Percentiles rank a stretch among this genome's conserved stretches.
Conservation (phyloP, 2,113 vertebrate species). For the Columba janthina region DNA sequence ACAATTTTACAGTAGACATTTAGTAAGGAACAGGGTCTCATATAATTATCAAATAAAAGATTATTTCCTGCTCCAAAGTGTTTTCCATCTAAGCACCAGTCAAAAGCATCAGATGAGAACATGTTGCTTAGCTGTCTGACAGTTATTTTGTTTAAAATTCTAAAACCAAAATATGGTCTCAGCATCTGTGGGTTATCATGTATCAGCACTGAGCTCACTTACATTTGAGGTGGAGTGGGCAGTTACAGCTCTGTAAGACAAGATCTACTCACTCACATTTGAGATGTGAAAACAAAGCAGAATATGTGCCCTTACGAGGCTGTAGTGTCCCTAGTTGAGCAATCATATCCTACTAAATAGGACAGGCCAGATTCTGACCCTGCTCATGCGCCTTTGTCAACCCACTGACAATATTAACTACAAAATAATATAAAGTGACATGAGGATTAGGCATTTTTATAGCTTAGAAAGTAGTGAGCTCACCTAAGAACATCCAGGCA, state of each 20-base stretch:
- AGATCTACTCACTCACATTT: background rate
- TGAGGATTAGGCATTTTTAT: conserved; percentile 46
- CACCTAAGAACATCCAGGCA: conserved; percentile 46
- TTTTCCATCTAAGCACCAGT: background rate
- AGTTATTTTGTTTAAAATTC: background rate
- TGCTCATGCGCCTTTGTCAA: conserved; percentile 20
- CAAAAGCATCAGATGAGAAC: background rate
- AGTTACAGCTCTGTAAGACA: background rate
- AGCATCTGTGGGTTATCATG: background rate
- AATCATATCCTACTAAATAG: background rate
- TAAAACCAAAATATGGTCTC: background rate
- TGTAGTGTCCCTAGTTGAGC: background rate
- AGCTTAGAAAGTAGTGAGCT: conserved; percentile 22
- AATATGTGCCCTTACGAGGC: background rate
- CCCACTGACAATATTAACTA: background rate
- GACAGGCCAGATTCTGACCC: conserved; percentile 21
- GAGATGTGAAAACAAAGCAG: background rate
- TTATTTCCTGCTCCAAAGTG: background rate
- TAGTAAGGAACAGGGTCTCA: background rate
- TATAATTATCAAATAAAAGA: background rate
- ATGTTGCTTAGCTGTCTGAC: background rate
- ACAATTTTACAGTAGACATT: background rate
- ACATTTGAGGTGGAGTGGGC: background rate
- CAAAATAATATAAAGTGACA: conserved; percentile 54
- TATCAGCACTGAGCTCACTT: background rate